Evolutionary conservation across 2,888 invertebrate species (phyloP), one percentile per base, ranked within the genome.

Genomic region (Rhamnusium bicolor): DNA sequence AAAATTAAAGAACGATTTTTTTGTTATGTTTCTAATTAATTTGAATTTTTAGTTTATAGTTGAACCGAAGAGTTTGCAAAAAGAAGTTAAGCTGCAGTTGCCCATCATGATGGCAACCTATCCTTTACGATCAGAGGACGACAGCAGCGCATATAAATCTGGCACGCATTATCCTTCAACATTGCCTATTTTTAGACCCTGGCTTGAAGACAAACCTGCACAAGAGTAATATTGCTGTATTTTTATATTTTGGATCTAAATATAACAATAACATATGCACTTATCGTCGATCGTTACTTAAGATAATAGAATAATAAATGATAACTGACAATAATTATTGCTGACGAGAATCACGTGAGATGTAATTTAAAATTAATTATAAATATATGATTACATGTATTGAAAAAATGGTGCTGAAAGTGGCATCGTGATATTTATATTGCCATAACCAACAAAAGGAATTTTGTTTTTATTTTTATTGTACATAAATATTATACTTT

Each of bases 131-230:
- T 90, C 90, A 79, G 91, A 92, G 77, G 92, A 92, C 71, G 92
- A 92, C 72, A 89, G 90, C 47, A 90, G 89, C n/a, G 90, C 91
- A 77, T 92, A 92, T 76, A 94, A 94, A 84, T 92, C 94, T 32
- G 95, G 96, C 79, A 95, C 96, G n/a, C 96, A 96, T 89, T 97
- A 97, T 89, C 97, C 97, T 66, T 95, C 95, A 79, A 96, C 96
- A 54, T 89, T 97, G 86, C 97, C 97, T 56, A 95, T 97, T 81
- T 96, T 96, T 89, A 90, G 97, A 79, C 96, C 97, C 53, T 96
- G 96, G 96, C 90, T 96, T 69, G 93, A 94, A 84, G 96, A 96
- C 82, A 92, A 92, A 85, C 90, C 91, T 18, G 63, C 73, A 40
- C 76, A 76, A 72, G 72, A 76, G 63, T 78, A 54, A 72, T 60